These are phyloP conservation scores for Lordiphosa fenestrarum DNA, from an alignment of 2,888 invertebrate species.

Conservation along the genomic window DNA sequence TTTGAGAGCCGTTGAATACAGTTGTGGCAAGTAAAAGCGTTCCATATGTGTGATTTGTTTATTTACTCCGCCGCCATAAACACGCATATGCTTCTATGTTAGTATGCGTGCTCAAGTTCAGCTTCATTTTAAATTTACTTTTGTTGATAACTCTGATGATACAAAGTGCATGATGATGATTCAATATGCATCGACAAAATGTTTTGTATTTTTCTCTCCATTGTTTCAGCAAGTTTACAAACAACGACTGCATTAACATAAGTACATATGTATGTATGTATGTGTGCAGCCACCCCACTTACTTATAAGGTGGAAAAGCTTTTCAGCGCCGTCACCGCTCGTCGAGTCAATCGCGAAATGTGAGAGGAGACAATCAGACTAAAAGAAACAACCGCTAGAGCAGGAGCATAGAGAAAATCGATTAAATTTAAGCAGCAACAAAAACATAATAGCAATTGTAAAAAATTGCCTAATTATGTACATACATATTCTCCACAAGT, in stretches of 20 bases:
- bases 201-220: no score
- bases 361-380: constrained; percentile 22
- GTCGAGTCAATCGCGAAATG: constrained; percentile 30
- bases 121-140: no score
- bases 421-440: constrained; percentile 1
- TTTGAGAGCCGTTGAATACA: constrained; percentile 21
- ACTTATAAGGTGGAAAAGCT: constrained; percentile 31
- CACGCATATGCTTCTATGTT: not conserved
- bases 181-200: no score
- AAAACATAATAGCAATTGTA: no score
- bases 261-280: not conserved
- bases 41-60: not conserved
- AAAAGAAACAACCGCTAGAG: constrained; percentile 22
- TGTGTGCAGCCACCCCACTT: not conserved
- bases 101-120: no score
- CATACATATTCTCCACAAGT: no score
- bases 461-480: no score
- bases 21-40: constrained; percentile 24
- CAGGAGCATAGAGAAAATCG: constrained; percentile 7
- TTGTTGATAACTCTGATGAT: no score
- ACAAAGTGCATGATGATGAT: no score
- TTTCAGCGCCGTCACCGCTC: constrained; percentile 29
- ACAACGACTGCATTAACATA: not conserved
- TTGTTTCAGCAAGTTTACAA: no score
- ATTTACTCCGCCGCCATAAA: not conserved